Evolutionary conservation across 2,888 invertebrate genomes (phyloP).

Genomic region (Pherbina coryleti): DNA sequence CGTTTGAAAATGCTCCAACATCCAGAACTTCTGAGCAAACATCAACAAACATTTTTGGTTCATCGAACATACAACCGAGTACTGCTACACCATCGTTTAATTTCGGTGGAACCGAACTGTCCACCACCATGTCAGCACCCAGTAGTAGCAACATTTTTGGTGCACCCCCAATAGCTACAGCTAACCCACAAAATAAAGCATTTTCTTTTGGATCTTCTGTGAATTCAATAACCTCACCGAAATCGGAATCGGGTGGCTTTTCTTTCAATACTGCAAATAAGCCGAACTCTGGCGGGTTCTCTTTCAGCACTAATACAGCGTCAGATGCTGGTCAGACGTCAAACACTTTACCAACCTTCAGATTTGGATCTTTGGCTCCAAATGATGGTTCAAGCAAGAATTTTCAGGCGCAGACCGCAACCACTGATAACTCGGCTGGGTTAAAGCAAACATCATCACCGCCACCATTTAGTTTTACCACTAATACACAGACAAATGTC

Average conservation of each 20-base stretch:
- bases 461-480: constrained; percentile 52
- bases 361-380: constrained; percentile 6
- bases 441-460: constrained; percentile 38
- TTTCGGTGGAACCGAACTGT: constrained; percentile 46
- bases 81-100: constrained; percentile 49
- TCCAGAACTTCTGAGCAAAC: constrained; percentile 36
- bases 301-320: constrained; percentile 50
- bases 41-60: constrained; percentile 48
- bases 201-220: constrained; percentile 53
- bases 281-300: constrained; percentile 45
- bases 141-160: constrained; percentile 40
- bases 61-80: not conserved
- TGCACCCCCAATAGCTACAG: constrained; percentile 35
- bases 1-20: constrained; percentile 43
- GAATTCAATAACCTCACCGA: constrained; percentile 45
- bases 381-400: not conserved
- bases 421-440: constrained; percentile 37
- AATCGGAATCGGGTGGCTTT: constrained; percentile 50
- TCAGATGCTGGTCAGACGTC: constrained; percentile 25
- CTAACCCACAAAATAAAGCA: constrained; percentile 45
- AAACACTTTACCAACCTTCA: constrained; percentile 4
- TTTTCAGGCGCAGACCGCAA: constrained; percentile 12
- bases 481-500: constrained; percentile 43
- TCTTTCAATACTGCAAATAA: constrained; percentile 41
- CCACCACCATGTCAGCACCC: constrained; percentile 7